A percentile compares a stretch with the other conserved stretches of the same genome.
These are phyloP conservation scores for Struthio camelus DNA, from an alignment of 2,113 vertebrate genomes.

Conservation along the genomic window DNA sequence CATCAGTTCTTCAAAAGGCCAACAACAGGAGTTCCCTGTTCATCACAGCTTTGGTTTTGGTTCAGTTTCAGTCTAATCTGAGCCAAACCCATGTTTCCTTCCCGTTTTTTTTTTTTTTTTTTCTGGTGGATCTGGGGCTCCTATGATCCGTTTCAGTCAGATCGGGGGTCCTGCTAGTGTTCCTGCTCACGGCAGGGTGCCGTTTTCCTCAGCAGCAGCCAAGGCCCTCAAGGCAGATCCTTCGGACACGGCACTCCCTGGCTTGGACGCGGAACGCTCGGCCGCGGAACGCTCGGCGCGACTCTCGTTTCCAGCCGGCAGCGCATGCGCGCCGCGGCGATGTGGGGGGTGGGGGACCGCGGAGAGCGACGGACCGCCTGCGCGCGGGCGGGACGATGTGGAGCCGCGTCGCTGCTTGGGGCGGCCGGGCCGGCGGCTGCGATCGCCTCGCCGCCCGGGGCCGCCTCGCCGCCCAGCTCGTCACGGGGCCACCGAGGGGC, in stretches of 20 bases:
- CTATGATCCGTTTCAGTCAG: neutral
- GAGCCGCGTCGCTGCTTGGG: neutral
- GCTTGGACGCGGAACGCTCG: neutral
- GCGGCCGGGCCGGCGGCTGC: fast-evolving
- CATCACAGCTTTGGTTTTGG: neutral
- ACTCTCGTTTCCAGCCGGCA: neutral
- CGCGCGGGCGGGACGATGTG: neutral
- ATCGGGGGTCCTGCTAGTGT: neutral
- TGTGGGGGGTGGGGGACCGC: no score
- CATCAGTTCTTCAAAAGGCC: neutral
- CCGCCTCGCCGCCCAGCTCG: neutral
- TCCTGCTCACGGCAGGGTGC: neutral
- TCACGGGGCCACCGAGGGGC: neutral
- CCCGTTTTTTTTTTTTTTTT: no score
- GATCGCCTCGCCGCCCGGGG: neutral
- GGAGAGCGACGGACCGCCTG: fast-evolving
- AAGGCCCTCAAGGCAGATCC: neutral
- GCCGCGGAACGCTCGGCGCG: neutral
- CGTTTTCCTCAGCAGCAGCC: neutral
- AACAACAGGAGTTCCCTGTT: neutral
- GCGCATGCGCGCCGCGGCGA: neutral
- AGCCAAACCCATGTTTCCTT: neutral
- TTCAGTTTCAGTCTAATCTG: neutral
- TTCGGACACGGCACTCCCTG: neutral
- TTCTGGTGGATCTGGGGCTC: neutral